Percentiles rank a stretch among this genome's conserved stretches.
These are phyloP conservation scores for Caerostris darwini DNA, from an alignment of 1,140 invertebrate species.

Conservation along the genomic window DNA sequence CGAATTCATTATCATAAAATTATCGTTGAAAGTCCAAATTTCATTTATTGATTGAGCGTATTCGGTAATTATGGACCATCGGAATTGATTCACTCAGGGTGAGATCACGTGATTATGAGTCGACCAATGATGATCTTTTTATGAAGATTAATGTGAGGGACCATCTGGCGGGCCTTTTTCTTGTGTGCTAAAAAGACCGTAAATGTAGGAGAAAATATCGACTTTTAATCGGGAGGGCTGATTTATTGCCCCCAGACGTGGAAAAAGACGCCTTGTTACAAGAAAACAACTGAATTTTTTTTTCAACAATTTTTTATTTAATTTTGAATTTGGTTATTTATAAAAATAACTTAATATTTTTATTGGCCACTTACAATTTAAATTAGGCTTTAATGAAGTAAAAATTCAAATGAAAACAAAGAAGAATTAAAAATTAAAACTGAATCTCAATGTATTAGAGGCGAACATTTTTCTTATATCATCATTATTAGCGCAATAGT, in stretches of 20 bases:
- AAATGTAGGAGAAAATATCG: constrained; percentile 23
- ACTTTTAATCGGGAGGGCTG: constrained; percentile 22
- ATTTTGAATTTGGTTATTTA: too few relatives aligned
- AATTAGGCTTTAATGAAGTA: too few relatives aligned
- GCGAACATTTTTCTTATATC: too few relatives aligned
- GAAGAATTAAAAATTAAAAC: too few relatives aligned
- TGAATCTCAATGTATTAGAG: too few relatives aligned
- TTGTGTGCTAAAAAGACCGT: not conserved
- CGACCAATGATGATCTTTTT: constrained; percentile 32
- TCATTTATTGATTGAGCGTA: not conserved
- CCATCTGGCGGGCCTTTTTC: not conserved
- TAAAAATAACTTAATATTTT: too few relatives aligned
- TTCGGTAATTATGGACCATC: not conserved
- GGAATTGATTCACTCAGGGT: not conserved
- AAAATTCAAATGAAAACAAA: too few relatives aligned
- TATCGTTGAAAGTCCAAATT: not conserved
- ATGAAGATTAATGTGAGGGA: constrained; percentile 22
- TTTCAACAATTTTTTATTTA: not conserved
- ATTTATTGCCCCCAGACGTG: not conserved
- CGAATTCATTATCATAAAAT: too few relatives aligned
- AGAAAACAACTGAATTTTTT: not conserved
- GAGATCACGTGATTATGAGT: not conserved
- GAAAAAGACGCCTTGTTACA: not conserved
- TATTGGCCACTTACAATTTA: too few relatives aligned
- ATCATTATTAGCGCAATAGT: too few relatives aligned